A percentile compares a stretch with the other conserved stretches of the same genome.
Conservation (phyloP, 1,140 invertebrate genomes). For the Batillaria attramentaria region DNA sequence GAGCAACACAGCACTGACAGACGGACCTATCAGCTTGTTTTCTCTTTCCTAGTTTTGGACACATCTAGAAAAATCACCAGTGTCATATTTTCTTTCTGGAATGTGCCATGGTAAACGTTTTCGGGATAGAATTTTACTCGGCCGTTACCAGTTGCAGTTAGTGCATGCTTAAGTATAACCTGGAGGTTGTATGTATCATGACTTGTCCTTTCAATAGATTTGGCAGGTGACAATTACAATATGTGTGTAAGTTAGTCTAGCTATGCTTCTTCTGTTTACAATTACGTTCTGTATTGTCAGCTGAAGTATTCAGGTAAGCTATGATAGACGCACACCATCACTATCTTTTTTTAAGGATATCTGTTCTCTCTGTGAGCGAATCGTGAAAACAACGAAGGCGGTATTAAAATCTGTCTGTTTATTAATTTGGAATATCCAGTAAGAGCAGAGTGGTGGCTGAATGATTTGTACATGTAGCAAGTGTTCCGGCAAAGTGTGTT, state of each 20-base stretch:
- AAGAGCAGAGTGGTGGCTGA: not conserved
- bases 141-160: not conserved
- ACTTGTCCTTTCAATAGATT: not conserved
- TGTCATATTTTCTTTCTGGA: not conserved
- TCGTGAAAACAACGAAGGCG: not conserved
- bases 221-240: not conserved
- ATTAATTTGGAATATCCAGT: not conserved
- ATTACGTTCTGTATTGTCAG: not conserved
- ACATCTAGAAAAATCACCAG: not conserved
- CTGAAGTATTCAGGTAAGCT: not conserved
- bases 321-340: not conserved
- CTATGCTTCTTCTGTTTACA: not conserved
- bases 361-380: not conserved
- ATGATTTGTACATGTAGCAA: not conserved
- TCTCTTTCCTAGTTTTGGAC: not conserved
- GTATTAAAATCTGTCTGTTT: not conserved
- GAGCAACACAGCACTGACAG: too few species aligned
- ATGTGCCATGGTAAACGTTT: not conserved
- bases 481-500: not conserved
- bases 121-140: not conserved
- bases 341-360: not conserved
- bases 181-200: not conserved
- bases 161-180: not conserved
- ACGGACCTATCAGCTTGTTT: too few species aligned
- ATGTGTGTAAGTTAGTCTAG: not conserved